phyloP scores from a whole-genome alignment of 2,888 invertebrate species.

The Ophioninae sp. region DNA sequence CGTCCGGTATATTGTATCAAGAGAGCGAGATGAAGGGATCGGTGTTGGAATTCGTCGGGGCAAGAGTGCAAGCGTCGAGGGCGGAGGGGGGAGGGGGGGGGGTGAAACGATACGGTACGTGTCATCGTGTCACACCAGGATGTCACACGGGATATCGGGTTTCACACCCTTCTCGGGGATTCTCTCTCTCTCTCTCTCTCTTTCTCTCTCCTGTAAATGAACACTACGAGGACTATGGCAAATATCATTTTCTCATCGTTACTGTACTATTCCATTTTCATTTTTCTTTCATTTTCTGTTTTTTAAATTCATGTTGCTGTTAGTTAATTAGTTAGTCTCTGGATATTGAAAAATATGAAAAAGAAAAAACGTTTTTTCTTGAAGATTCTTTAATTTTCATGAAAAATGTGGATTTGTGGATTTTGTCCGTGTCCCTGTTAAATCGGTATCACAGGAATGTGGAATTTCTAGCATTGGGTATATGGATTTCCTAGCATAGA shows the following conservation, averaged over 20 bases:
- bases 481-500: too few species aligned
- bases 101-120: constrained; percentile 54
- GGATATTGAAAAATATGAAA: too few species aligned
- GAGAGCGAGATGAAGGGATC: constrained; percentile 20
- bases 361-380: too few species aligned
- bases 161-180: constrained; percentile 59
- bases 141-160: constrained; percentile 70
- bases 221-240: constrained; percentile 17
- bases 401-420: too few species aligned
- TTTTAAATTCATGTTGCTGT: too few species aligned
- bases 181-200: too few species aligned
- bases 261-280: neutral
- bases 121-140: constrained; percentile 47
- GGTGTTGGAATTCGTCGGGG: constrained; percentile 56
- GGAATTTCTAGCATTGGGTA: too few species aligned
- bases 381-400: too few species aligned
- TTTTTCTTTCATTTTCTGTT: too few species aligned
- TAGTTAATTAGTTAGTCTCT: too few species aligned
- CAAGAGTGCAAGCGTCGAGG: constrained; percentile 39
- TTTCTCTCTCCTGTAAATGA: constrained; percentile 8
- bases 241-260: neutral
- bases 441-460: too few species aligned
- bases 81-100: constrained; percentile 45
- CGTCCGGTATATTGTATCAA: constrained; percentile 52
- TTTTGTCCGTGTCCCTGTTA: too few species aligned